Evolutionary conservation across 2,113 vertebrate genomes (phyloP).

Genomic region (Gulo gulo): DNA sequence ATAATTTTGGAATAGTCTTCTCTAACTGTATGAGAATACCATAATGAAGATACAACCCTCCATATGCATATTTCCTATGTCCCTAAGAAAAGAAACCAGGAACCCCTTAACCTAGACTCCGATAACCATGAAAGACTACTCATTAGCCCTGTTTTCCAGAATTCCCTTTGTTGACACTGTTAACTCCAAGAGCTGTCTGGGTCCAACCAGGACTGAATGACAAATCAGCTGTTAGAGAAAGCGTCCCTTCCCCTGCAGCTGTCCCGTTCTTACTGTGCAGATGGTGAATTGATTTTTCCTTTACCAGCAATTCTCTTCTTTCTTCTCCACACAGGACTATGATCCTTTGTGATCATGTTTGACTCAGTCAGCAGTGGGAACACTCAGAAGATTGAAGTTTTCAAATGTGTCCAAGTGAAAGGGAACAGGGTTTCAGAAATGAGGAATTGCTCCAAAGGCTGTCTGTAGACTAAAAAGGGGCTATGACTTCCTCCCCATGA

Average conservation of each 20-base stretch:
- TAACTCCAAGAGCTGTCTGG: constrained; percentile 25
- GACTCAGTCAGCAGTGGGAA: constrained; percentile 52
- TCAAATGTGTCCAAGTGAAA: constrained; percentile 41
- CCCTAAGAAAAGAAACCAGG: background rate
- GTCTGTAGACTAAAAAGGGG: constrained; percentile 39
- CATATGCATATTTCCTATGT: background rate
- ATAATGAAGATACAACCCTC: background rate
- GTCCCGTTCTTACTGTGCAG: constrained; percentile 49
- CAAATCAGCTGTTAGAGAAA: constrained; percentile 34
- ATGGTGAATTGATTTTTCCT: constrained; percentile 55
- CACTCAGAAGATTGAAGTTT: constrained; percentile 47
- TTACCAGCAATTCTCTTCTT: constrained; percentile 50
- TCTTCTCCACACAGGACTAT: constrained; percentile 49
- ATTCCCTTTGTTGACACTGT: background rate
- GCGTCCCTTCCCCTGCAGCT: constrained; percentile 43
- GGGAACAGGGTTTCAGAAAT: background rate
- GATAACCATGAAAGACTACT: background rate
- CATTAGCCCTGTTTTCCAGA: background rate
- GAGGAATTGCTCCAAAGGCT: background rate
- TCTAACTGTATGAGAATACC: background rate
- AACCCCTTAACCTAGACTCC: background rate
- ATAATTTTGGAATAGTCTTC: background rate
- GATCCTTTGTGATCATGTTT: constrained; percentile 63
- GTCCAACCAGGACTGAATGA: constrained; percentile 6
- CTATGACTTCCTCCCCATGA: constrained; percentile 59